These are phyloP conservation scores for Lycorma delicatula DNA, from an alignment of 1,140 invertebrate genomes.

Conservation along the genomic window DNA sequence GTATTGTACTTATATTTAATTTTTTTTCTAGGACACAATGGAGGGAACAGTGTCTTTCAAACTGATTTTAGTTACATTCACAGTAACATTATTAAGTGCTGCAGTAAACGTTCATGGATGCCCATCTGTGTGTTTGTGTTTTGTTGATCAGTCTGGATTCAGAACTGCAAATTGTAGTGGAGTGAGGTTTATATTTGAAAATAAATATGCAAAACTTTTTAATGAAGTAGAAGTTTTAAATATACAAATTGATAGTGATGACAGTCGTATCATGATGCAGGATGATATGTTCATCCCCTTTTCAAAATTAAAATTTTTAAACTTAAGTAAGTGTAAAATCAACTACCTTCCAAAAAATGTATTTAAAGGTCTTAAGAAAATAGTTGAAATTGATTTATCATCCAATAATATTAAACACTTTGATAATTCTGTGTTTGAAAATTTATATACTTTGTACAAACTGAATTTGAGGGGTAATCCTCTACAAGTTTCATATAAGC, in stretches of 20 bases:
- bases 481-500: constrained; percentile 13
- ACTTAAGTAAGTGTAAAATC: constrained; percentile 59
- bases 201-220: not conserved
- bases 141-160: not conserved
- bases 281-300: constrained; percentile 21
- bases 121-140: not conserved
- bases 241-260: not conserved
- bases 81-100: no score
- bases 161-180: not conserved
- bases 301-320: constrained; percentile 21
- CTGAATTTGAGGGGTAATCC: constrained; percentile 26
- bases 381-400: constrained; percentile 79
- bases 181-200: not conserved
- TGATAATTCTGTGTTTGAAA: constrained; percentile 38
- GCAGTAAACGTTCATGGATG: no score
- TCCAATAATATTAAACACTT: constrained; percentile 61
- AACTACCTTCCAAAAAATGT: constrained; percentile 57
- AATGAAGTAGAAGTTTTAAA: not conserved
- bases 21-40: no score
- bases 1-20: no score
- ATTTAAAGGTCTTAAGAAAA: constrained; percentile 61
- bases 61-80: no score
- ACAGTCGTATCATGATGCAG: constrained; percentile 8
- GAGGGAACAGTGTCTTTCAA: no score
- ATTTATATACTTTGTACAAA: constrained; percentile 14